Conservation (phyloP, 2,113 vertebrate genomes). For the Saguinus imperator region DNA sequence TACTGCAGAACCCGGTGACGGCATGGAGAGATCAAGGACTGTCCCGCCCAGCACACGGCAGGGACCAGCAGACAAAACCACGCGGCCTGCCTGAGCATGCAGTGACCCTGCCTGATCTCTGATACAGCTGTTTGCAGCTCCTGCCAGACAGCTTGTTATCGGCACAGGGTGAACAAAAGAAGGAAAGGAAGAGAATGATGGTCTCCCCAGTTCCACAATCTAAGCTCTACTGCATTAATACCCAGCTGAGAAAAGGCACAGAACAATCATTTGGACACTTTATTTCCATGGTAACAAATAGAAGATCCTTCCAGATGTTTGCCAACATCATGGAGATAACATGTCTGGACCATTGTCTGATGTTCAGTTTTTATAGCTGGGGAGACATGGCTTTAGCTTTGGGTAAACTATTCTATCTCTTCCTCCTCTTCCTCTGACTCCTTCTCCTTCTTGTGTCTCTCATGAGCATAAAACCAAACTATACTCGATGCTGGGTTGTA, state of each 20-base stretch:
- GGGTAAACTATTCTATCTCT: neutral
- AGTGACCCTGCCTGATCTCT: slow-evolving; percentile 68
- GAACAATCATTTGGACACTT: neutral
- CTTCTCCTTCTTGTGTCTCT: slow-evolving; percentile 42
- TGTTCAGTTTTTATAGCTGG: neutral
- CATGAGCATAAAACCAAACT: slow-evolving; percentile 64
- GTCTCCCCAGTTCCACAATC: neutral
- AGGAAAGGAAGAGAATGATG: neutral
- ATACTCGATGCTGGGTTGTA: slow-evolving; percentile 50
- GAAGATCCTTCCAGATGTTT: slow-evolving; percentile 39
- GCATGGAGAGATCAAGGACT: slow-evolving; percentile 24
- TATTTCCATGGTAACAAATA: neutral
- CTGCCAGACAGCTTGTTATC: slow-evolving; percentile 16
- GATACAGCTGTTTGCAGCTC: slow-evolving; percentile 51
- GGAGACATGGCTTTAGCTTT: neutral
- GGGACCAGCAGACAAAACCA: slow-evolving; percentile 45
- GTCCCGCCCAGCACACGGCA: slow-evolving; percentile 44
- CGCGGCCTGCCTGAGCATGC: neutral
- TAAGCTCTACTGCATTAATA: neutral
- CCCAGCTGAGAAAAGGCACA: neutral
- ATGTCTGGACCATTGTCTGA: neutral
- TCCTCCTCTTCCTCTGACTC: neutral
- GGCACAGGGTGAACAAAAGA: neutral
- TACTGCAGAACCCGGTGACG: slow-evolving; percentile 54
- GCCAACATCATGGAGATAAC: neutral